Evolutionary conservation across 2,113 vertebrate species (phyloP).

Genomic region (Cryptotis parvus): DNA sequence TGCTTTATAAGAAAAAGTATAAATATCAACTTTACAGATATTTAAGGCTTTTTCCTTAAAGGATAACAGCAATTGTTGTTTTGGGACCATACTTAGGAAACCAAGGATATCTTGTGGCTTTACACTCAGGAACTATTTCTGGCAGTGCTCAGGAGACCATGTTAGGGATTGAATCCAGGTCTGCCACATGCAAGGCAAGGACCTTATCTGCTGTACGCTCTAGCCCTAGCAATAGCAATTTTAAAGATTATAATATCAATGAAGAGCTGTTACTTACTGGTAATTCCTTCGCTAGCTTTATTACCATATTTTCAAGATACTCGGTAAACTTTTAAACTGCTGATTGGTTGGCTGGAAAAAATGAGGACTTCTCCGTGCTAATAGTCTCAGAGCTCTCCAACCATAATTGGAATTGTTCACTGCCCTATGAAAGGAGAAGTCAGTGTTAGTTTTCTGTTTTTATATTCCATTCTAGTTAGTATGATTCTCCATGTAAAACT

Average conservation of each 20-base stretch:
- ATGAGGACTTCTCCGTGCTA: conserved; percentile 97
- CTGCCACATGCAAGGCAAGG: too few species aligned
- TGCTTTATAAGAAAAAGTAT: too few species aligned
- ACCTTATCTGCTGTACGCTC: too few species aligned
- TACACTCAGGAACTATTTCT: too few species aligned
- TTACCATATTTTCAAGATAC: conserved; percentile 99
- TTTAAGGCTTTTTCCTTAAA: conserved; percentile 25
- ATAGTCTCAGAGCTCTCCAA: conserved; percentile 95
- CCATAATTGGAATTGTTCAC: conserved; percentile 99
- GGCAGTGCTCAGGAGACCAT: too few species aligned
- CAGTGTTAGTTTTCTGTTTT: background rate
- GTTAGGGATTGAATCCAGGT: too few species aligned
- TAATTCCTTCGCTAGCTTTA: conserved; percentile 98
- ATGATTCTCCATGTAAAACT: background rate
- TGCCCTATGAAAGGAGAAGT: conserved; percentile 87
- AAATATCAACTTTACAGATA: background rate
- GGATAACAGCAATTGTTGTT: background rate
- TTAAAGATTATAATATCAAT: conserved; percentile 29
- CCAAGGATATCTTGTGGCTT: too few species aligned
- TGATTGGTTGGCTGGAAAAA: conserved; percentile 99
- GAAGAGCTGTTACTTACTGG: conserved; percentile 90
- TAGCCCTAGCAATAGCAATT: background rate
- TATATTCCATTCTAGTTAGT: background rate
- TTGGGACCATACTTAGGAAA: background rate
- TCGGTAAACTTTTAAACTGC: conserved; percentile 99